Base-by-base conservation (phyloP, 2,113 vertebrate species). In the Abramis brama region DNA sequence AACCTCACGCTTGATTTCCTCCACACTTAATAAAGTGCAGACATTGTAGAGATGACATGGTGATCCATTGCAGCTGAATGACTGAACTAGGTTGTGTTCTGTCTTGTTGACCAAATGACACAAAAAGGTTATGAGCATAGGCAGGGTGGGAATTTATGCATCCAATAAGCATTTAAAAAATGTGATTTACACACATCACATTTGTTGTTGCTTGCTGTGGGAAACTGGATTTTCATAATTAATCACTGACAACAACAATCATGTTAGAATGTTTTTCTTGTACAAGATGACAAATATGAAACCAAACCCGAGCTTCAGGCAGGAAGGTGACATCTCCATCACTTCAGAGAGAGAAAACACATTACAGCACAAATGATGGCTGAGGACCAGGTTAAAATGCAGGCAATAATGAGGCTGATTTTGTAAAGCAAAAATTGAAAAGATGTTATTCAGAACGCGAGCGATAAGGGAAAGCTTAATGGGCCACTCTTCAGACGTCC, bases 401-500 rank as follows among this genome's bases (percentile, higher is more conserved):
- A 71, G 57, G 30, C 33, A 86, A 87, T 87, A 88, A 87, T 50
- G 17, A 83, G 7, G 19, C 74, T n/a, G 77, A 90, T 89, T 88
- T 84, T 87, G 80, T 62, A 76, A 85, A 13, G 76, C 57, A 82
- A 59, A 87, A 83, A 85, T 79, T 73, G 83, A 85, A 76, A 87
- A 85, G 77, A 91, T 81, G 86, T 66, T 88, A 89, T 87, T 47
- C 75, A 86, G 87, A 86, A 55, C 36, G 19, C 68, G 45, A 36
- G 74, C 75, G 52, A 74, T 86, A 86, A 88, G 79, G 85, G 71
- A 43, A 85, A 33, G 85, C 87, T 74, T 84, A 83, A 89, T 79
- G 83, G 76, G 88, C 86, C 82, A 82, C 89, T 89, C 86, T 84
- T n/a, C 0, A 36, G 86, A 70, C 64, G 89, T 55, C 81, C 85